Conservation (phyloP, 2,888 invertebrate genomes). For the Scelioninae gen. 1 region DNA sequence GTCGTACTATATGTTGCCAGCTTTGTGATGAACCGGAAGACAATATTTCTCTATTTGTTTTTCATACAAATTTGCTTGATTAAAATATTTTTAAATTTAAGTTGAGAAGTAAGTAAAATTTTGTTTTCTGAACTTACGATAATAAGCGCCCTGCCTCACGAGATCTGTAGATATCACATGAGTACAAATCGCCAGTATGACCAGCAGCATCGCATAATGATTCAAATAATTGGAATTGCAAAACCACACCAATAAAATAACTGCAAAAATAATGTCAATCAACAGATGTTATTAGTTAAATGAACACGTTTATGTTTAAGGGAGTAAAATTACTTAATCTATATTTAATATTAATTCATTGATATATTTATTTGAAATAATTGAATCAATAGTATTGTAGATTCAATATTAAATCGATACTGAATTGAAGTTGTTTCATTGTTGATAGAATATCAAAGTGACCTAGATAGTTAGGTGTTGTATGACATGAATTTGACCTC, state of each 20-base stretch:
- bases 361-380: no score
- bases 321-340: no score
- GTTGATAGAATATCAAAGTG: no score
- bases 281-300: neutral
- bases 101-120: no score
- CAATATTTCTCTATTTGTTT: conserved; percentile 87
- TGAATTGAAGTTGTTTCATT: no score
- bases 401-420: no score
- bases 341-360: no score
- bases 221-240: conserved; percentile 94
- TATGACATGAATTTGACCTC: no score
- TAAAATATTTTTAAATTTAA: neutral
- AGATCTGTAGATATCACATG: conserved; percentile 92
- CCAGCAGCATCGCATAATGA: conserved; percentile 90
- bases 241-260: conserved; percentile 92
- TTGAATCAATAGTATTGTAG: neutral
- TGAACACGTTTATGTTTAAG: no score
- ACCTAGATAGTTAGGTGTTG: no score
- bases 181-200: conserved; percentile 90
- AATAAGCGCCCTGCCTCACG: conserved; percentile 91
- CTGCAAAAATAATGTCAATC: conserved; percentile 82
- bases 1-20: conserved; percentile 90
- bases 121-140: conserved; percentile 85
- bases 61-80: neutral
- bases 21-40: conserved; percentile 88